Percentiles rank a stretch among this genome's conserved stretches.
Conservation (phyloP, 2,113 vertebrate species). For the Nesoenas mayeri region DNA sequence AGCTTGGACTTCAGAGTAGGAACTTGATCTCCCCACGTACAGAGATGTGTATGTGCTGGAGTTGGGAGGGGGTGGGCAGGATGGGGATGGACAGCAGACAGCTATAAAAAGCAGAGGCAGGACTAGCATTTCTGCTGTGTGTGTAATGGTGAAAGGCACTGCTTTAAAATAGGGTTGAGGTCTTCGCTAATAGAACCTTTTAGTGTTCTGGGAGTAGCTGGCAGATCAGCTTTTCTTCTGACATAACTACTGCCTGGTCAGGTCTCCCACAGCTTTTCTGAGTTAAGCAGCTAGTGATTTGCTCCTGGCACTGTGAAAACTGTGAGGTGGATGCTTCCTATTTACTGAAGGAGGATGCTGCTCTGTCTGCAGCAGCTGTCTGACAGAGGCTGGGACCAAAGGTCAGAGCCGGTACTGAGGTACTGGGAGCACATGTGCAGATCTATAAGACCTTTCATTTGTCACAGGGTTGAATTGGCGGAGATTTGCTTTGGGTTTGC, state of each 20-base stretch:
- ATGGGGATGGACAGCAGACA: background rate
- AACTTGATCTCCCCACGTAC: background rate
- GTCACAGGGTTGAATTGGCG: background rate
- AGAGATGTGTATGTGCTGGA: background rate
- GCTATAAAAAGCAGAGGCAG: constrained; percentile 34
- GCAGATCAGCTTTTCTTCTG: background rate
- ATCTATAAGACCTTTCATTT: background rate
- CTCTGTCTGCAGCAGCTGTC: background rate
- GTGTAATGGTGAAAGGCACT: background rate
- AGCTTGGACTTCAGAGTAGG: background rate
- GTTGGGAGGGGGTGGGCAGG: background rate
- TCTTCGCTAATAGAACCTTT: background rate
- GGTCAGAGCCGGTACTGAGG: background rate
- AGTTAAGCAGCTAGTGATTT: background rate
- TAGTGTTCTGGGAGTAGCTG: background rate
- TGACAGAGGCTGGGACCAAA: background rate
- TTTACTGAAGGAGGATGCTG: background rate
- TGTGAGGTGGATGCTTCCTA: background rate
- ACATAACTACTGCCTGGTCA: background rate
- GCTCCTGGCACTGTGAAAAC: background rate
- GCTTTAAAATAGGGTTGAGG: background rate
- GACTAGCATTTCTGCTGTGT: background rate
- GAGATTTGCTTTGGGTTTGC: background rate
- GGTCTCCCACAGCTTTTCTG: background rate
- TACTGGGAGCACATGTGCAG: background rate